These are phyloP conservation scores for Drosophila ohnishii DNA, from an alignment of 1,140 invertebrate genomes.

Conservation along the genomic window DNA sequence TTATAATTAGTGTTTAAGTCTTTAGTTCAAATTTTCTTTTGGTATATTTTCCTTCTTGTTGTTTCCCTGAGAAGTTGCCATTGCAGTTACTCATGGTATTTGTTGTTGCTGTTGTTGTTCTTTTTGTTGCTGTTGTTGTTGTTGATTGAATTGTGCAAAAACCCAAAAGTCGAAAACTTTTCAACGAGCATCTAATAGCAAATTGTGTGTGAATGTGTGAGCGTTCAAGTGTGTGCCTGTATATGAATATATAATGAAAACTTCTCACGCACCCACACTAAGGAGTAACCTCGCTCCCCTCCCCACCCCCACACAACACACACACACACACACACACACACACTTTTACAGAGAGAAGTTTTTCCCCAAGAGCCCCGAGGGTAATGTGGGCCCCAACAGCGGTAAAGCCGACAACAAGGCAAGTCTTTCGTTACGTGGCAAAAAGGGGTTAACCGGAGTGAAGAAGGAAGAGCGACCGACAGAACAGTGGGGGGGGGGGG, in stretches of 20 bases:
- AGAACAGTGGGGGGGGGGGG: background rate
- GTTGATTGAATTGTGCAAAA: conserved; percentile 71
- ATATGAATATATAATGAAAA: conserved; percentile 71
- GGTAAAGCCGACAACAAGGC: conserved; percentile 18
- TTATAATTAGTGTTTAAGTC: background rate
- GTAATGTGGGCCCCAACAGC: conserved; percentile 9
- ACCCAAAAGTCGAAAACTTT: conserved; percentile 69
- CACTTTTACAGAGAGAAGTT: conserved; percentile 1
- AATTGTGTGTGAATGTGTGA: conserved; percentile 41
- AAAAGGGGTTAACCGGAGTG: conserved; percentile 29
- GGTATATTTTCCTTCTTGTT: conserved; percentile 11
- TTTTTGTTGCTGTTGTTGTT: conserved; percentile 34
- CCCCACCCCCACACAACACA: too few species aligned
- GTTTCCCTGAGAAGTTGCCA: conserved; percentile 12
- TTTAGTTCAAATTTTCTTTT: conserved; percentile 1
- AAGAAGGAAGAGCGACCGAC: background rate
- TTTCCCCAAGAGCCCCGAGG: conserved; percentile 6
- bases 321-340: background rate
- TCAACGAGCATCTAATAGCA: conserved; percentile 69
- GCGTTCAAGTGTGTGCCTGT: conserved; percentile 15
- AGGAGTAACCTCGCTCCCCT: background rate
- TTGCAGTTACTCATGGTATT: conserved; percentile 26
- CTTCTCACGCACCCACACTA: conserved; percentile 59
- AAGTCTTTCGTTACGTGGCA: conserved; percentile 19
- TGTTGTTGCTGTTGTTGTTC: conserved; percentile 28